Base-by-base conservation (phyloP, 2,797 vertebrate species). In the Hyperoplus immaculatus region DNA sequence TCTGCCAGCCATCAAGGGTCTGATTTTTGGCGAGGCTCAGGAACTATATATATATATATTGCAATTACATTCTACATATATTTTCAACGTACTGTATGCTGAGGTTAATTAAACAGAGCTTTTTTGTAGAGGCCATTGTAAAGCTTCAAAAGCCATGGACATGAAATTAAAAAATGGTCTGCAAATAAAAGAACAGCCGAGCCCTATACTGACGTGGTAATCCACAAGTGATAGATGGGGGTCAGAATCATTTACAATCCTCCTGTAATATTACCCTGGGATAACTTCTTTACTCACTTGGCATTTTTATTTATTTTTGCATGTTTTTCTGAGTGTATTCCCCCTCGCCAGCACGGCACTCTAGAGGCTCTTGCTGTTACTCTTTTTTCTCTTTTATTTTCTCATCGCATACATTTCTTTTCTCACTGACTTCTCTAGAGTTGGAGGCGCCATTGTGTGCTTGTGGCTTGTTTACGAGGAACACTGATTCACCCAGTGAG, bases 381-480 rank as follows among this genome's bases (percentile, higher is more conserved):
- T 72, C 18, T 80, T 53, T 63, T 81, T 56, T 71, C 54, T 70
- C 66, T 75, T 81, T 85, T 57, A 72, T 81, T 82, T 85, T 78
- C 80, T 76, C 53, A 81, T 72, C 62, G 58, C 64, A 56, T 58
- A 62, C 72, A 77, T 66, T 85, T 80, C 82, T 81, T 79, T 29
- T 86, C 69, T 77, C 84, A 71, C 80, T 70, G 69, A 80, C 77
- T 29, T 81, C 69, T 80, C 78, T 76, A 78, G 88, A 87, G 86
- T 89, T 70, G 79, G 77, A 90, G 92, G 92, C 92, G 90, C 92
- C 92, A 92, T 93, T 94, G 86, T 91, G 92, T 93, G 82, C 88
- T 92, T 91, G 88, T 51, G 86, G 90, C 88, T 90, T 92, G 93
- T 94, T 94, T 94, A 94, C 77, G 85, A 92, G 90, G 89, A 92